These are phyloP conservation scores for Mycteria americana DNA, from an alignment of 2,797 vertebrate species.

Conservation along the genomic window DNA sequence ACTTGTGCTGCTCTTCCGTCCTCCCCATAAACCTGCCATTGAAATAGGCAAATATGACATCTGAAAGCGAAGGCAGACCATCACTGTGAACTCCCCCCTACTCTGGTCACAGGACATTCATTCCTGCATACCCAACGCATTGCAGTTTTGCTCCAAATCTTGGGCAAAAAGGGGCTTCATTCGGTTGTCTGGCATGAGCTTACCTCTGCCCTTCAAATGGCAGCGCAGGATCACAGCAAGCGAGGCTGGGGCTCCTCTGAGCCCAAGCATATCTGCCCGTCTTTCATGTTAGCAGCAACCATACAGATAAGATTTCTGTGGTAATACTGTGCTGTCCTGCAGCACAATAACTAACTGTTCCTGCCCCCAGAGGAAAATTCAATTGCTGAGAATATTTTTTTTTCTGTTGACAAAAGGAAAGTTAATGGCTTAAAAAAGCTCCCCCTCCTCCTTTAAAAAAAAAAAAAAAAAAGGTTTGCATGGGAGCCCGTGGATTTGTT, in stretches of 20 bases:
- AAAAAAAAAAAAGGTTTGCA: background rate
- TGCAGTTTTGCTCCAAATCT: background rate
- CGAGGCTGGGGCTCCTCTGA: background rate
- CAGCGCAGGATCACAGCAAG: background rate
- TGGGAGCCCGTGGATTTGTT: background rate
- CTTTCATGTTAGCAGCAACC: background rate
- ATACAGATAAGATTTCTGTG: background rate
- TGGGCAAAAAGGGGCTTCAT: background rate
- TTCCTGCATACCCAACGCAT: rapidly evolving
- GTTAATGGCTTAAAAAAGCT: background rate
- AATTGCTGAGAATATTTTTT: background rate
- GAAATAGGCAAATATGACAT: background rate
- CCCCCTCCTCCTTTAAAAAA: background rate
- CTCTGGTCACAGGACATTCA: too few species aligned
- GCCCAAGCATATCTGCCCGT: background rate
- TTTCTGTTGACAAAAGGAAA: background rate
- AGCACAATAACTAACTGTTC: background rate
- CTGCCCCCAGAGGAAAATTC: background rate
- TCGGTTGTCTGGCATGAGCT: background rate
- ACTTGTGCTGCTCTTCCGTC: background rate
- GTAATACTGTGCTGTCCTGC: background rate
- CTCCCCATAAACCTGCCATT: background rate
- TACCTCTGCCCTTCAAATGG: background rate
- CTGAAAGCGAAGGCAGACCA: background rate
- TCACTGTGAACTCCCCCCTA: rapidly evolving